These are phyloP conservation scores for Pegoplata infirma DNA, from an alignment of 2,888 invertebrate species.

Conservation along the genomic window DNA sequence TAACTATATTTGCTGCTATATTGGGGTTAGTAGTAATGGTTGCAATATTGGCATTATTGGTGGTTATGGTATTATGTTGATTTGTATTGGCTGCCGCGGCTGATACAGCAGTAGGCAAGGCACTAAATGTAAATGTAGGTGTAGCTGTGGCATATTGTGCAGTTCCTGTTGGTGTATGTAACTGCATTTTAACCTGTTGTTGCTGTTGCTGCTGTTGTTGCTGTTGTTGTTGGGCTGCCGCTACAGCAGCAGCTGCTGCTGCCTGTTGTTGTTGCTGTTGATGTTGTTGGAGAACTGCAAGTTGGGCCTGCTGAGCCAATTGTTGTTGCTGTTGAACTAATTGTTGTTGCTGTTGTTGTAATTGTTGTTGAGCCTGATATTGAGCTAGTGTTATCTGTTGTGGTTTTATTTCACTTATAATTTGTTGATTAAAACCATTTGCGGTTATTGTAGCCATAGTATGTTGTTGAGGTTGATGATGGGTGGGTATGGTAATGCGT, in stretches of 20 bases:
- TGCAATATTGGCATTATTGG: slow-evolving; percentile 41
- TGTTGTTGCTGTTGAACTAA: slow-evolving; percentile 66
- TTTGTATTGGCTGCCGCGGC: slow-evolving; percentile 32
- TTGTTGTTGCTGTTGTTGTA: slow-evolving; percentile 67
- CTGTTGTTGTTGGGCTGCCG: slow-evolving; percentile 51
- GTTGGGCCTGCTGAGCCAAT: slow-evolving; percentile 60
- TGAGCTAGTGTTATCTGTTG: slow-evolving; percentile 75
- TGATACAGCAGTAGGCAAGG: slow-evolving; percentile 67
- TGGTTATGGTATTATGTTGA: slow-evolving; percentile 38
- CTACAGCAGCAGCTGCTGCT: slow-evolving; percentile 60
- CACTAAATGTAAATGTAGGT: slow-evolving; percentile 73
- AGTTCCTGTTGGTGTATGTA: slow-evolving; percentile 67
- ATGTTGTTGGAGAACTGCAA: slow-evolving; percentile 67
- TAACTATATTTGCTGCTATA: slow-evolving; percentile 33
- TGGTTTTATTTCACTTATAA: slow-evolving; percentile 75
- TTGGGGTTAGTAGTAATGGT: slow-evolving; percentile 46
- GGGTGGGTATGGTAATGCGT: slow-evolving; percentile 68
- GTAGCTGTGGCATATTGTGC: slow-evolving; percentile 66
- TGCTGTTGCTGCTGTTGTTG: slow-evolving; percentile 65
- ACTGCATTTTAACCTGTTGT: slow-evolving; percentile 71
- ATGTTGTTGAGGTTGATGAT: slow-evolving; percentile 69
- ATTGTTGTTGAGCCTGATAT: slow-evolving; percentile 75
- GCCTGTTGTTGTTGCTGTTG: slow-evolving; percentile 68
- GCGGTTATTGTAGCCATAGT: slow-evolving; percentile 74
- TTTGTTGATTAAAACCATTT: slow-evolving; percentile 75